A percentile compares a stretch with the other conserved stretches of the same genome.
Conservation (phyloP, 2,797 vertebrate species). For the Lithobates pipiens region DNA sequence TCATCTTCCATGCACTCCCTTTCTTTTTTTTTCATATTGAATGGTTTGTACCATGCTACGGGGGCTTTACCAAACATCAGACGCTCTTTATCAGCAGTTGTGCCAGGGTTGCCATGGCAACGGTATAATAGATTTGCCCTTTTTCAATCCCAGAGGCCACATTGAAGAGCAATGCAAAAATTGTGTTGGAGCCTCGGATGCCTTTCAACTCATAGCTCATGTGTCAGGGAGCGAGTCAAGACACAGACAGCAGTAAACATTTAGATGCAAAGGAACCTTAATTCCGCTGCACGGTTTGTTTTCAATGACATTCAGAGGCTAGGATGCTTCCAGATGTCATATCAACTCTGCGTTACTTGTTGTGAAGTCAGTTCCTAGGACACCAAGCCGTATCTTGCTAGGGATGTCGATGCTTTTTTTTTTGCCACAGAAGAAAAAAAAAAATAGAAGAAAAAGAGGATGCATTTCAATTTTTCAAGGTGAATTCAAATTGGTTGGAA, state of each 20-base stretch:
- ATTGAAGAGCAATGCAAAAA: constrained; percentile 76
- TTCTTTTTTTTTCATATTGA: constrained; percentile 63
- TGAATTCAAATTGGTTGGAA: constrained; percentile 63
- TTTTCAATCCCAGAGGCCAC: constrained; percentile 83
- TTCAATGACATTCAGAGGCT: constrained; percentile 72
- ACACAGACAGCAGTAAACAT: constrained; percentile 71
- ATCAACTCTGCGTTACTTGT: constrained; percentile 71
- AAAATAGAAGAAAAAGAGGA: constrained; percentile 46
- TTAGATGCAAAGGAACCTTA: constrained; percentile 72
- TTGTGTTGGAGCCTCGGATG: constrained; percentile 77
- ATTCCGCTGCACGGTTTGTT: constrained; percentile 50
- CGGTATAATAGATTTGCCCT: constrained; percentile 84
- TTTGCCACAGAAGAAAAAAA: constrained; percentile 54
- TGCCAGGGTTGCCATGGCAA: constrained; percentile 84
- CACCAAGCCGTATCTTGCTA: constrained; percentile 67
- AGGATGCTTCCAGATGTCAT: constrained; percentile 67
- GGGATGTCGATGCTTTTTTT: constrained; percentile 67
- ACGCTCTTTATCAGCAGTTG: constrained; percentile 74
- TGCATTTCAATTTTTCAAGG: constrained; percentile 64
- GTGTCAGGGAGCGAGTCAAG: constrained; percentile 81
- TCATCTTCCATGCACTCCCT: constrained; percentile 47
- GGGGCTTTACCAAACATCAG: constrained; percentile 70
- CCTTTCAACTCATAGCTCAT: constrained; percentile 81
- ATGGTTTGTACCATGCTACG: constrained; percentile 73
- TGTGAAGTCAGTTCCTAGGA: constrained; percentile 73